Evolutionary conservation across 2,797 vertebrate genomes (phyloP).

Genomic region (Tragopan temminckii): DNA sequence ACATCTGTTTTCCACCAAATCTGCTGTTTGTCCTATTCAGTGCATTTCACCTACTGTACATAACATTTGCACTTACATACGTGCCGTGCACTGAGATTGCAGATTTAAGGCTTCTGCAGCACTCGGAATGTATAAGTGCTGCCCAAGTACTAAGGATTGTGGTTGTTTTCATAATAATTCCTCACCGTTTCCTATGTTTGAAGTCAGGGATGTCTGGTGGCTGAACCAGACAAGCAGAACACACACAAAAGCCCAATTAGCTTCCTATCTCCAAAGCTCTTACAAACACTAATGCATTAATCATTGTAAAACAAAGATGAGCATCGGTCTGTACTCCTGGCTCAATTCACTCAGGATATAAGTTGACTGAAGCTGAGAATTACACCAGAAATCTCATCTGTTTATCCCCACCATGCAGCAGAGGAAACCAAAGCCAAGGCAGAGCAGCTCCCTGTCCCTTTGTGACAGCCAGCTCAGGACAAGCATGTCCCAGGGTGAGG

Average conservation of each 20-base stretch:
- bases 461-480: neutral
- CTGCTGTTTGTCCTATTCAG: neutral
- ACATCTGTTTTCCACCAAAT: constrained; percentile 11
- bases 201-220: constrained; percentile 50
- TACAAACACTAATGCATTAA: constrained; percentile 60
- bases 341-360: neutral
- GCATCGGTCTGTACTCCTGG: neutral
- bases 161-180: constrained; percentile 54
- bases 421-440: neutral
- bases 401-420: neutral
- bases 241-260: constrained; percentile 62
- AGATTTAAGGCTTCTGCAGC: neutral
- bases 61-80: neutral
- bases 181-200: neutral
- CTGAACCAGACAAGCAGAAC: constrained; percentile 62
- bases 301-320: constrained; percentile 33
- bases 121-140: neutral
- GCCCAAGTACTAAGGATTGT: constrained; percentile 3
- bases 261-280: constrained; percentile 48
- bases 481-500: neutral
- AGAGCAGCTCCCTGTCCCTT: neutral
- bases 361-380: neutral
- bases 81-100: neutral
- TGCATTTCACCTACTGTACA: neutral
- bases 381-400: neutral